Percentiles rank a stretch among this genome's conserved stretches.
These are phyloP conservation scores for Lampropteryx suffumata DNA, from an alignment of 2,888 invertebrate species.

Conservation along the genomic window DNA sequence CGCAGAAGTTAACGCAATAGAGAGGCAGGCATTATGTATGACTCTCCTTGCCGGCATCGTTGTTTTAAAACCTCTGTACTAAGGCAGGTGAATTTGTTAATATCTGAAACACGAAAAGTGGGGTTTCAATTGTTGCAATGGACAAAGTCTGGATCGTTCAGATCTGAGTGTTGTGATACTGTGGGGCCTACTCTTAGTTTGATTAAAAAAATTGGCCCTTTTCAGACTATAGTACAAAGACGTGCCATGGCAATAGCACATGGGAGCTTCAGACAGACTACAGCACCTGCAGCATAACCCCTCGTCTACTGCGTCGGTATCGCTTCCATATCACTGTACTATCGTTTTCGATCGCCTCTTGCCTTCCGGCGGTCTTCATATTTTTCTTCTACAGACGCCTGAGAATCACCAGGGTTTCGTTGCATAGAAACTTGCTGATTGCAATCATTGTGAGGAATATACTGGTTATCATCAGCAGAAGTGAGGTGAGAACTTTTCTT, in stretches of 20 bases:
- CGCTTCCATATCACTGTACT: constrained; percentile 80
- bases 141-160: too few relatives aligned
- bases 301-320: constrained; percentile 76
- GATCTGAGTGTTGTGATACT: too few relatives aligned
- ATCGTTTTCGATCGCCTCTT: constrained; percentile 73
- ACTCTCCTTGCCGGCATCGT: too few relatives aligned
- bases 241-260: constrained; percentile 76
- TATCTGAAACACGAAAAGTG: too few relatives aligned
- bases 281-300: constrained; percentile 79
- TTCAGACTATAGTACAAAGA: constrained; percentile 82
- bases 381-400: constrained; percentile 81
- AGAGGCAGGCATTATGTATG: too few relatives aligned
- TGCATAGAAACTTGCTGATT: constrained; percentile 84
- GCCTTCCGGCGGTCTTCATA: constrained; percentile 82
- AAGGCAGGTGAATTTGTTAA: too few relatives aligned
- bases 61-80: too few relatives aligned
- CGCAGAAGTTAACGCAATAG: too few relatives aligned
- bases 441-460: constrained; percentile 82
- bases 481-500: constrained; percentile 56
- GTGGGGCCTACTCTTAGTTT: too few relatives aligned
- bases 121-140: too few relatives aligned
- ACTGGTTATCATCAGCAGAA: constrained; percentile 81
- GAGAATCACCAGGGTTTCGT: constrained; percentile 75
- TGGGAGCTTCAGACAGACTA: constrained; percentile 85
- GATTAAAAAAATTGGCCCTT: too few relatives aligned